phyloP scores from a whole-genome alignment of 1,140 invertebrate genomes.

The Rhyzopertha dominica region DNA sequence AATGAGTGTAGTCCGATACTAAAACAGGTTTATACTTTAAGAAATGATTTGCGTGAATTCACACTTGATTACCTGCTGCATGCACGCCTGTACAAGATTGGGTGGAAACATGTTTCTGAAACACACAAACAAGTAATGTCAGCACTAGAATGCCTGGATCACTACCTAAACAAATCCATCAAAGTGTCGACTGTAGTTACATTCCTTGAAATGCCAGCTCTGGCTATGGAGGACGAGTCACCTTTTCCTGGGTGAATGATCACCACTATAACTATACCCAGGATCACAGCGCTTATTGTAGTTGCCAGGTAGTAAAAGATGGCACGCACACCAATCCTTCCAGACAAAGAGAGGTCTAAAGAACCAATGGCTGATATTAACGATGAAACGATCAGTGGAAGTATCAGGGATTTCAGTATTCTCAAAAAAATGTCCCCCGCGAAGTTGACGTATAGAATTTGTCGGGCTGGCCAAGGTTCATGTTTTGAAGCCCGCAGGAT shows the following conservation, averaged over 20 bases:
- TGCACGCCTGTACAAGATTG: conserved; percentile 67
- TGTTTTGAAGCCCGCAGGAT: conserved; percentile 47
- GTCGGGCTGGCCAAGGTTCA: conserved; percentile 51
- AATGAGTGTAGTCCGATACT: conserved; percentile 45
- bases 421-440: conserved; percentile 64
- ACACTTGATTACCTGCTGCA: conserved; percentile 36
- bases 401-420: conserved; percentile 70
- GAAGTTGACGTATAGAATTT: conserved; percentile 67
- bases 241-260: conserved; percentile 62
- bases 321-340: conserved; percentile 64
- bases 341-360: conserved; percentile 61
- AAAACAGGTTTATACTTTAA: no score
- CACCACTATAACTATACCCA: conserved; percentile 68
- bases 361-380: conserved; percentile 71
- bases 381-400: conserved; percentile 70
- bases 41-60: no score
- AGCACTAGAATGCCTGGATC: conserved; percentile 45
- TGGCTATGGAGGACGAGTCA: conserved; percentile 24
- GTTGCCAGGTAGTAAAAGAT: conserved; percentile 73
- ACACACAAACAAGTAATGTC: conserved; percentile 25
- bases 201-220: conserved; percentile 43
- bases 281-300: conserved; percentile 67
- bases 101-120: conserved; percentile 70
- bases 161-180: conserved; percentile 69
- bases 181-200: conserved; percentile 77